phyloP scores from a whole-genome alignment of 2,113 vertebrate species.

The Phyllostomus discolor region DNA sequence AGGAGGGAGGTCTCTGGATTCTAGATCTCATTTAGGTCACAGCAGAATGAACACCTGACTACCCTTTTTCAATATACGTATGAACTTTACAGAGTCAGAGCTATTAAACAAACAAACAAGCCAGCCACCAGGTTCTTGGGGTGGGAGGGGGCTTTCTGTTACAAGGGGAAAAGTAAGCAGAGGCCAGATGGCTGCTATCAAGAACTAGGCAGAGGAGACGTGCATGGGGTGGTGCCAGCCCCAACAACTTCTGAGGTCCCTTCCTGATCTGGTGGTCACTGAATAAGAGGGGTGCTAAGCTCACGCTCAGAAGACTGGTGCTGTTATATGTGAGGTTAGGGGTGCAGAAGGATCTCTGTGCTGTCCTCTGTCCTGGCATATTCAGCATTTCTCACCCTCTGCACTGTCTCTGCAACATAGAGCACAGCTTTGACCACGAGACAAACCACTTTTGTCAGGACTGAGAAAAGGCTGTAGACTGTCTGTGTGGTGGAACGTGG shows the following conservation, averaged over 20 bases:
- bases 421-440: background rate
- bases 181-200: background rate
- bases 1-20: background rate
- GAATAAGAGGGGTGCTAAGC: background rate
- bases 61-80: background rate
- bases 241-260: background rate
- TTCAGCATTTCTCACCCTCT: background rate
- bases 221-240: background rate
- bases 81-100: background rate
- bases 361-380: background rate
- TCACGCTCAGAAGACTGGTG: fast-evolving
- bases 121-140: background rate
- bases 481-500: background rate
- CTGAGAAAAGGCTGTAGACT: background rate
- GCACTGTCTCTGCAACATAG: background rate
- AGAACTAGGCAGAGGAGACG: background rate
- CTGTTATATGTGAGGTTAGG: fast-evolving
- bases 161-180: background rate
- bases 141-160: background rate
- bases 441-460: background rate
- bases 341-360: fast-evolving
- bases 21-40: background rate
- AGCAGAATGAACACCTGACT: background rate
- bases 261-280: fast-evolving
- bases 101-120: background rate